Base-by-base conservation (phyloP, 2,797 vertebrate genomes). In the Phylloscopus collybita region DNA sequence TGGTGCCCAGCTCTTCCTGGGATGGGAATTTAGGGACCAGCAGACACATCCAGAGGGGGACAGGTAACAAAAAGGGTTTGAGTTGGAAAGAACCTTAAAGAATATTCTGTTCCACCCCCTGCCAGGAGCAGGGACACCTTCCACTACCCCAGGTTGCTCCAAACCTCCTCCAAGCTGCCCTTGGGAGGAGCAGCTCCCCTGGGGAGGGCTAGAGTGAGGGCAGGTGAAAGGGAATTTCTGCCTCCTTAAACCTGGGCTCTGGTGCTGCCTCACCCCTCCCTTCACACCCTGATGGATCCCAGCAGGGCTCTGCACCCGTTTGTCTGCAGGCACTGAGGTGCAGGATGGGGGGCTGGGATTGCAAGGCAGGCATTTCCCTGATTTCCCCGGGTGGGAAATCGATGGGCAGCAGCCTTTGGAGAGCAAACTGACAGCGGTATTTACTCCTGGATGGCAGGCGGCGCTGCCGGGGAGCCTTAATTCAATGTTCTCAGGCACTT, bases 401-500 rank as follows among this genome's bases (percentile, higher is more conserved):
- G 44, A 90, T 95, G 87, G 82, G 80, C 88, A 67, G 40, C 54
- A 90, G 71, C 74, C 6, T 53, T 73, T 44, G 95, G 82, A 51
- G 50, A 67, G 83, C 45, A 51, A 73, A 90, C 15, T 80, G 82
- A 25, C 51, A 53, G 54, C 29, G 14, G 64, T 25, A 15, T 92
- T 94, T 78, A 36, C 78, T 92, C 71, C 71, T 61, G 6, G 36
- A 30, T 21, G 11, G 34, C 42, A 11, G 2, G 0, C 34, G 23
- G 67, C 0, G 3, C 66, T 93, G 66, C 83, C 18, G 15, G 29
- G 61, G 34, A 67, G 66, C 4, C 16, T 81, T 88, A 75, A 91
- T 95, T 92, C 70, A 51, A 30, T 67, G 53, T 90, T 94, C 92
- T 61, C 78, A 2, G 50, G 88, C 88, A 34, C 79, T 91, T 72